A percentile compares a stretch with the other conserved stretches of the same genome.
Evolutionary conservation across 2,113 vertebrate genomes (phyloP).

Genomic region (Lonchura striata): DNA sequence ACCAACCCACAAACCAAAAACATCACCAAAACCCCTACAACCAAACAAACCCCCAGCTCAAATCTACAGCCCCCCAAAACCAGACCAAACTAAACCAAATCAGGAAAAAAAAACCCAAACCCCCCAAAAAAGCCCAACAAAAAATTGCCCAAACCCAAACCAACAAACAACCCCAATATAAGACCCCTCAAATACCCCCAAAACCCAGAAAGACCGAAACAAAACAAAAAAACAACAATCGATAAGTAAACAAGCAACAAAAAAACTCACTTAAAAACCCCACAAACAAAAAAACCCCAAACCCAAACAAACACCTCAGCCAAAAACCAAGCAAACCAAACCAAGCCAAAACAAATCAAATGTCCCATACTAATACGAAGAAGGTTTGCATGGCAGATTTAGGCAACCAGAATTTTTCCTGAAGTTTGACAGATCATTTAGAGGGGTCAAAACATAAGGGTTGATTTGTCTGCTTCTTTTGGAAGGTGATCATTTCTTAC

Average conservation of each 20-base stretch:
- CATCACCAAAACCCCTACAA: no score
- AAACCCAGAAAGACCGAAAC: neutral
- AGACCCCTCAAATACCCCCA: rapidly evolving
- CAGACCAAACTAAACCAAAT: neutral
- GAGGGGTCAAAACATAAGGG: neutral
- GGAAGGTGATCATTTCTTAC: neutral
- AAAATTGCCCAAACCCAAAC: neutral
- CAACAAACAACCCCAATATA: neutral
- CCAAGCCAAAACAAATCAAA: no score
- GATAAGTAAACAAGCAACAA: neutral
- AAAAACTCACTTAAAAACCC: neutral
- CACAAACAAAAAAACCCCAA: neutral
- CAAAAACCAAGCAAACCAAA: neutral
- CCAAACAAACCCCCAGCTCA: no score
- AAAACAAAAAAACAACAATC: neutral
- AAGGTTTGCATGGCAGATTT: neutral
- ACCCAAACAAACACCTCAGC: neutral
- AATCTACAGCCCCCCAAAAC: neutral
- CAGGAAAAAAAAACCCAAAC: neutral
- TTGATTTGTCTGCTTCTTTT: neutral
- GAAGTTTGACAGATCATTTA: neutral
- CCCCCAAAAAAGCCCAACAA: neutral
- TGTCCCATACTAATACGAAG: no score
- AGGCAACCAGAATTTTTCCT: neutral
- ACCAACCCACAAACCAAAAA: neutral